phyloP scores from a whole-genome alignment of 2,797 vertebrate genomes.

The Darevskia mixta region DNA sequence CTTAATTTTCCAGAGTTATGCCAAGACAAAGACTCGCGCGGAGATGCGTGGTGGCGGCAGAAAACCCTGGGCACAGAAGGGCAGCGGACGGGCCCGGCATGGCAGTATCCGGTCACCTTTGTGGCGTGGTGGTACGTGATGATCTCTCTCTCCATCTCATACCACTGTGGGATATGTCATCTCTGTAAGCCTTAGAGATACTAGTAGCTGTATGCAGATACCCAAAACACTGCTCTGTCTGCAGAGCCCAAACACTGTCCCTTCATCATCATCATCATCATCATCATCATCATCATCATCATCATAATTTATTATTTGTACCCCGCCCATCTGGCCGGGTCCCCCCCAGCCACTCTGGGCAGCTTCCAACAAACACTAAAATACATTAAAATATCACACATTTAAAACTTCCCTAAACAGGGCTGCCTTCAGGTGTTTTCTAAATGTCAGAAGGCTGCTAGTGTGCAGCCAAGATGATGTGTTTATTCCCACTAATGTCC shows the following conservation, averaged over 20 bases:
- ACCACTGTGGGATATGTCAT: background rate
- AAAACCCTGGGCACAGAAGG: constrained; percentile 91
- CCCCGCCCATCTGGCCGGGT: too few relatives aligned
- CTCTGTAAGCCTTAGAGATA: background rate
- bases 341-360: too few relatives aligned
- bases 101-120: constrained; percentile 90
- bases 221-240: background rate
- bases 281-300: too few relatives aligned
- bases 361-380: too few relatives aligned
- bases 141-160: background rate
- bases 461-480: background rate
- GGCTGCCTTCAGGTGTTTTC: too few relatives aligned
- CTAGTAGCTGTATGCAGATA: too few relatives aligned
- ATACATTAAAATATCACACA: too few relatives aligned
- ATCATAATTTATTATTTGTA: too few relatives aligned
- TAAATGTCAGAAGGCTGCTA: background rate
- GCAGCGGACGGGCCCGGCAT: constrained; percentile 84
- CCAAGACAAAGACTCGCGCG: constrained; percentile 85
- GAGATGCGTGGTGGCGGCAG: constrained; percentile 89
- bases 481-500: too few relatives aligned
- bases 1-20: constrained; percentile 81
- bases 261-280: too few relatives aligned
- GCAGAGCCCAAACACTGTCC: background rate
- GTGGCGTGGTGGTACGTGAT: constrained; percentile 87
- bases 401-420: too few relatives aligned